Percentiles rank a stretch among this genome's conserved stretches.
phyloP scores from a whole-genome alignment of 2,797 vertebrate genomes.

The Sparus aurata region DNA sequence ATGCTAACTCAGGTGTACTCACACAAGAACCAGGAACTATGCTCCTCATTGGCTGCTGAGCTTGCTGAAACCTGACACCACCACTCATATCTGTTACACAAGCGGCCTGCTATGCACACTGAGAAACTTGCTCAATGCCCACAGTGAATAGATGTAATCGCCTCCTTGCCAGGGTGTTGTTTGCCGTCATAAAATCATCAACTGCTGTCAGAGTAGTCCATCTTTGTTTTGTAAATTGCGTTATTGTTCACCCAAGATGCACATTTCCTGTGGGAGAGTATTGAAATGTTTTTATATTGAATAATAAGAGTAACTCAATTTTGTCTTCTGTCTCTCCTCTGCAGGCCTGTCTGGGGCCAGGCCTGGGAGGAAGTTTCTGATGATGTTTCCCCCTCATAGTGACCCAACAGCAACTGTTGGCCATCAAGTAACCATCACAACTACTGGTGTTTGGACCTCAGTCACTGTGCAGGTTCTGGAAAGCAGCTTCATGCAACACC shows the following conservation, averaged over 20 bases:
- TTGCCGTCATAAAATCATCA: slow-evolving; percentile 32
- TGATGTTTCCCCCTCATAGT: slow-evolving; percentile 54
- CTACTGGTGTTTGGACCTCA: slow-evolving; percentile 32
- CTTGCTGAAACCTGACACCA: slow-evolving; percentile 83
- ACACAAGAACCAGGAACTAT: slow-evolving; percentile 60
- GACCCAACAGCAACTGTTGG: slow-evolving; percentile 32
- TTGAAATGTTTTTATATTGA: slow-evolving; percentile 26
- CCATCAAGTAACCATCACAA: slow-evolving; percentile 37
- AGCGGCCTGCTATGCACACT: slow-evolving; percentile 32
- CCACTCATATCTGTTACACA: slow-evolving; percentile 69
- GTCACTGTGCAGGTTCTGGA: slow-evolving; percentile 48
- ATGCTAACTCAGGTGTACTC: slow-evolving; percentile 78
- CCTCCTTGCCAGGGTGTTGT: slow-evolving; percentile 16
- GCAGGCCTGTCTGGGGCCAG: slow-evolving; percentile 37
- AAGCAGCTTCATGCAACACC: slow-evolving; percentile 27
- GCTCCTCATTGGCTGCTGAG: slow-evolving; percentile 79
- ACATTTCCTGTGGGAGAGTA: background rate
- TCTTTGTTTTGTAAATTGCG: slow-evolving; percentile 25
- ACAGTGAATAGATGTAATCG: slow-evolving; percentile 27
- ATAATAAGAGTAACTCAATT: slow-evolving; percentile 11
- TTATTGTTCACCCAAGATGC: background rate
- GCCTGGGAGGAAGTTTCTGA: slow-evolving; percentile 48
- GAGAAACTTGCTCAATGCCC: slow-evolving; percentile 30
- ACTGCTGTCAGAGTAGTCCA: slow-evolving; percentile 6
- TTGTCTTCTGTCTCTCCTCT: slow-evolving; percentile 26